Percentiles rank a stretch among this genome's conserved stretches.
Conservation (phyloP, 2,113 vertebrate species). For the Fukomys damarensis region DNA sequence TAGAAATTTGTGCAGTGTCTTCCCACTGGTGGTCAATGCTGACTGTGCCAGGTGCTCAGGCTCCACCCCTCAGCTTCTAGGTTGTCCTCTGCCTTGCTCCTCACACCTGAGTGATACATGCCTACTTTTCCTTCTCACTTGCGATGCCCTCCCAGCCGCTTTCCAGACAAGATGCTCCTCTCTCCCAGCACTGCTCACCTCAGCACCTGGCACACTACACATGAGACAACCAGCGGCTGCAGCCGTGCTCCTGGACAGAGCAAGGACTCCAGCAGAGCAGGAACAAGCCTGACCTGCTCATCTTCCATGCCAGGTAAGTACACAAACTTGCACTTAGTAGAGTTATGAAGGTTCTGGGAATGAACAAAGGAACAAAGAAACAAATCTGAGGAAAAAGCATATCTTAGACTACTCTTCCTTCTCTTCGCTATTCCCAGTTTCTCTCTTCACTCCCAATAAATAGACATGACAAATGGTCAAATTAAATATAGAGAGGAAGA, state of each 20-base stretch:
- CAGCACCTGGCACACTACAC: neutral
- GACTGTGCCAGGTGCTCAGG: neutral
- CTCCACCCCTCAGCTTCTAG: neutral
- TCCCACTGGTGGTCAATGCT: neutral
- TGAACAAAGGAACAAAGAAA: neutral
- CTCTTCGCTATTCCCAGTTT: neutral
- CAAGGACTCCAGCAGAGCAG: neutral
- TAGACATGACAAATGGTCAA: neutral
- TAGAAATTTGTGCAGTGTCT: neutral
- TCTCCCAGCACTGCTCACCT: neutral
- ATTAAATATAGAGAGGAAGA: conserved; percentile 14
- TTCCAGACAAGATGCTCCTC: neutral
- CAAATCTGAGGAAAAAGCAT: neutral
- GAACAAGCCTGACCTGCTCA: neutral
- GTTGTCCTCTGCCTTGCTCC: neutral
- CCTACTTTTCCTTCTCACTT: neutral
- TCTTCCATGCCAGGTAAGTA: neutral
- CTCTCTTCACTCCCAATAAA: neutral
- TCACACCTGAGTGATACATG: neutral
- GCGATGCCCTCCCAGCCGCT: neutral
- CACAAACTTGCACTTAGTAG: neutral
- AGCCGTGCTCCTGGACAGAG: neutral
- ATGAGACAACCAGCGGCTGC: neutral
- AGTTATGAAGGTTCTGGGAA: neutral
- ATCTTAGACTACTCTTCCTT: too few species aligned